phyloP scores from a whole-genome alignment of 2,888 invertebrate species.

The Oscheius sp. region DNA sequence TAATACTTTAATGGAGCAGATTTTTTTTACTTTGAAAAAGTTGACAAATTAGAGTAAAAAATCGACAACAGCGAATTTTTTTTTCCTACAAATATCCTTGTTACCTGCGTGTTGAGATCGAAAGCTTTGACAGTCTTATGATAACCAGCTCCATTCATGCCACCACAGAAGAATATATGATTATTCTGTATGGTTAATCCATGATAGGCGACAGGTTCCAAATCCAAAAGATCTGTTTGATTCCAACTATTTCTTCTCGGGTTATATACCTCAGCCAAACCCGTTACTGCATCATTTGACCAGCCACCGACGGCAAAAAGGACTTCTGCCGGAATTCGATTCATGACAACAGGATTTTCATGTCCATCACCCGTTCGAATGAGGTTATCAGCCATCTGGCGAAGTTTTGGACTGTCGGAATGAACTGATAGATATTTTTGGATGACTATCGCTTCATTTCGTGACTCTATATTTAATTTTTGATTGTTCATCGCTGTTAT shows the following conservation, averaged over 20 bases:
- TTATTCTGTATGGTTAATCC: neutral
- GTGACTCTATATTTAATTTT: constrained; percentile 5
- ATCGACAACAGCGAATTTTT: too few relatives aligned
- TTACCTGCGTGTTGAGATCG: constrained; percentile 20
- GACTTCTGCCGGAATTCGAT: constrained; percentile 6
- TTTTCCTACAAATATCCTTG: too few relatives aligned
- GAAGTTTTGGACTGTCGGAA: neutral
- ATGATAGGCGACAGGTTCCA: neutral
- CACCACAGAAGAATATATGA: constrained; percentile 7
- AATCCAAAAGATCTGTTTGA: neutral
- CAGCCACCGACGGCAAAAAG: constrained; percentile 36
- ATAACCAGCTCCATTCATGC: constrained; percentile 41
- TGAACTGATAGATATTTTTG: neutral
- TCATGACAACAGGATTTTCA: constrained; percentile 1
- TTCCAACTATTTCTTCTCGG: constrained; percentile 35
- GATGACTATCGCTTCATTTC: neutral
- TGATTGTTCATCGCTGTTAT: neutral
- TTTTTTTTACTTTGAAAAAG: too few relatives aligned
- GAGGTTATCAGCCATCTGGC: neutral
- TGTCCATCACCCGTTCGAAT: neutral
- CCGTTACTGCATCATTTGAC: constrained; percentile 34
- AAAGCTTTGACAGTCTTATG: constrained; percentile 30
- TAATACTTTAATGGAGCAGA: too few relatives aligned
- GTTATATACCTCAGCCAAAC: constrained; percentile 41
- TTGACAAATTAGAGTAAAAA: too few relatives aligned